Base-by-base conservation (phyloP, 2,888 invertebrate species). In the Pandemis heparana region DNA sequence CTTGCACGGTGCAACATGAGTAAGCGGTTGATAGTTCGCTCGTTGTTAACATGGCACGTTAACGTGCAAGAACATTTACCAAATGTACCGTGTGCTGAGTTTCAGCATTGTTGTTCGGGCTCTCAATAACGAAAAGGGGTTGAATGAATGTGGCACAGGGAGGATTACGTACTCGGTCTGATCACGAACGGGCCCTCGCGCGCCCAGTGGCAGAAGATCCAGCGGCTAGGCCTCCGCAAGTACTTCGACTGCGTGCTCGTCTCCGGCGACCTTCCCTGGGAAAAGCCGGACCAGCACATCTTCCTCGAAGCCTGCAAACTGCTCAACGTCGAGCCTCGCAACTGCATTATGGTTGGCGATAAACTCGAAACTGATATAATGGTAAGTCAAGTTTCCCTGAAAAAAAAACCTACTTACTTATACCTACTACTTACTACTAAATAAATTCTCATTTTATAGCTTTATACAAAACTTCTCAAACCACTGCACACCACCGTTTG, bases 161-260 rank as follows among this genome's bases (percentile, higher is more conserved):
- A 96, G 87, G 96, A 96, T 85, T 98, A 97, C 89, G 95, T 96
- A 79, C 94, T 98, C 81, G 97, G 96, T 79, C 94, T 98, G 82
- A 97, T 98, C 85, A 97, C 98, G 80, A 98, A 98, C 90, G 98
- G 98, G 64, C 97, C 98, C 12, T 97, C 98, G 75, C 96, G 96
- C 77, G 97, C 97, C 48, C 98, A 98, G 90, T 98, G 98, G 97
- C 98, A 98, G 94, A 98, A 98, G 93, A 95, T 98, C 77, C 95
- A 96, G 75, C 95, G 95, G 79, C 94, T 97, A 78, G 95, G 96
- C 69, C 94, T 97, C 61, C 95, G 95, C 80, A 95, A 95, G 81
- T 96, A 96, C 91, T 98, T 98, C 90, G 97, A 97, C 91, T 95
- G 96, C 82, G 95, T 97, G 84, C 93, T 97, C 81, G 97, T 98